Evolutionary conservation across 2,888 invertebrate species (phyloP), one percentile per base, ranked within the genome.

Genomic region (Scrobipalpa costella): DNA sequence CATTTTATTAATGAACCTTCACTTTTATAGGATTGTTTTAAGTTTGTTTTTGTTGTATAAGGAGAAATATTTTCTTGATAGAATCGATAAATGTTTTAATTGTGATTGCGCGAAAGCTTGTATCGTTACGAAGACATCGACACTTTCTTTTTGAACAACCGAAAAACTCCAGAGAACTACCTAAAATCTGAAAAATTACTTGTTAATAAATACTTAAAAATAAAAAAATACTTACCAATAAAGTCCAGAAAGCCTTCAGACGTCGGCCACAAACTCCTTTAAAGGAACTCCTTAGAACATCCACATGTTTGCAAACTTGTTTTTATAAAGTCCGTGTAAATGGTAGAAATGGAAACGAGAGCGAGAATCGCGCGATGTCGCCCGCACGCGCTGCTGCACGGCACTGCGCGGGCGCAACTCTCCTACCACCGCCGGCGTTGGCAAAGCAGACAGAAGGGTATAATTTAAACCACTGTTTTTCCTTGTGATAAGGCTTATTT

Each of bases 321-420:
- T 34, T 15, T 34, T 27, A 27, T 34, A 55, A 34, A 15, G 34
- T 34, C 15, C 27, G 34, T 64, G 47, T 67, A 69, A 68, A 75
- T 76, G 75, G 76, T 75, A 19, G 49, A 1, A 17, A 21, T 49
- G 75, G 67, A 67, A 67, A 66, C 66, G 73, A 75, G 77, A 74
- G 64, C 73, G 81, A 80, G 76, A 80, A 79, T 77, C 66, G 73
- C 73, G 69, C 74, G 72, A 79, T 77, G 80, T 72, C 72, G 73
- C 66, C 76, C 71, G 73, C 81, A 80, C 83, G 80, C 78, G 78
- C 80, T 82, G 73, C 73, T 68, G 70, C 70, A 68, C 67, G 69
- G 69, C 79, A 86, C 86, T 88, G 86, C 78, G 80, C 74, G 44
- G 33, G 71, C 73, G 70, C 67, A 7, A 55, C 55, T 9, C 64